phyloP scores from a whole-genome alignment of 2,888 invertebrate genomes.

The Eledone cirrhosa region DNA sequence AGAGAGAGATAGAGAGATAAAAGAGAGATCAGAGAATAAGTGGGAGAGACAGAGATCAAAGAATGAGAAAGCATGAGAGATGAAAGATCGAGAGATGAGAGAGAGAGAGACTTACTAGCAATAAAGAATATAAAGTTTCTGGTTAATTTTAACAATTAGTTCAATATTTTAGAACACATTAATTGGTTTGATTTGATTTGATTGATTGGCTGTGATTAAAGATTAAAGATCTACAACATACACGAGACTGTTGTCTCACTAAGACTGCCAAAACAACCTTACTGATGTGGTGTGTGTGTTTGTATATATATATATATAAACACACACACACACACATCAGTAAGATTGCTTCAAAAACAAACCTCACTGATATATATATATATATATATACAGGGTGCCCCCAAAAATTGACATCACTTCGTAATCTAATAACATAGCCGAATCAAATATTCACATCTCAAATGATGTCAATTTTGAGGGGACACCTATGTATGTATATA shows the following conservation, averaged over 20 bases:
- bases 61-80: no score
- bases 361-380: conserved; percentile 26
- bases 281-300: not conserved
- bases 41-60: not conserved
- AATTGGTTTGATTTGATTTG: no score
- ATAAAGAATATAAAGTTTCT: no score
- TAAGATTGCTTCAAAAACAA: no score
- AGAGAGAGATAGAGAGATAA: not conserved
- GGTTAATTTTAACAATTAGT: no score
- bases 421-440: not conserved
- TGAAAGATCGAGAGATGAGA: no score
- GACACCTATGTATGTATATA: conserved; percentile 9
- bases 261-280: not conserved
- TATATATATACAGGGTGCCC: conserved; percentile 9
- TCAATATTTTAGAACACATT: no score
- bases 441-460: not conserved
- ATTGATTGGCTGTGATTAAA: no score
- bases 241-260: no score
- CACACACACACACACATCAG: not conserved
- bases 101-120: no score
- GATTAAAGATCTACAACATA: no score
- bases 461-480: not conserved
- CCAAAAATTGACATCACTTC: not conserved
- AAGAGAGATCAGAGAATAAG: not conserved
- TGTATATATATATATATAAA: conserved; percentile 20